Percentiles rank a stretch among this genome's conserved stretches.
Evolutionary conservation across 2,113 vertebrate species (phyloP).

Genomic region (Perognathus longimembris): DNA sequence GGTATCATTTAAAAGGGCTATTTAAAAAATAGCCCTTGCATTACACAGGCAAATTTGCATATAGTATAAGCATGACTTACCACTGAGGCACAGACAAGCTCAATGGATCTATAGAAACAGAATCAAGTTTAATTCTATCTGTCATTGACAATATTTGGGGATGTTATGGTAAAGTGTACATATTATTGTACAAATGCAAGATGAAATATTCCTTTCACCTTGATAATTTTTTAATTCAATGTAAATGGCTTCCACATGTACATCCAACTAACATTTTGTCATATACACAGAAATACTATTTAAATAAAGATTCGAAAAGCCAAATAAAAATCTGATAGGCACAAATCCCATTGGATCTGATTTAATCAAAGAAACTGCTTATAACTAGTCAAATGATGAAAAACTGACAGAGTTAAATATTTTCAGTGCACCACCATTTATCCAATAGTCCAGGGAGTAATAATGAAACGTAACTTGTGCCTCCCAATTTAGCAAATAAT

Average conservation of each 20-base stretch:
- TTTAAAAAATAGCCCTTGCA: background rate
- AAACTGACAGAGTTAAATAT: constrained; percentile 37
- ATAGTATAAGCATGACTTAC: background rate
- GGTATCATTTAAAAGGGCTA: background rate
- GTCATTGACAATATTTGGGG: background rate
- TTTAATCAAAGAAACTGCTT: constrained; percentile 61
- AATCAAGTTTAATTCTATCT: background rate
- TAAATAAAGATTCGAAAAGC: constrained; percentile 42
- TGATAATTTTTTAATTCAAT: background rate
- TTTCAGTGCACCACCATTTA: constrained; percentile 37
- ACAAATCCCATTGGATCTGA: constrained; percentile 25
- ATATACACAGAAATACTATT: background rate
- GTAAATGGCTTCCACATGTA: background rate
- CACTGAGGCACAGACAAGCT: background rate
- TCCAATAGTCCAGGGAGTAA: background rate
- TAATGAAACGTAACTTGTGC: constrained; percentile 28
- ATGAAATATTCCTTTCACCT: background rate
- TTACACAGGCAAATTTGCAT: background rate
- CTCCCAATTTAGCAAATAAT: constrained; percentile 40
- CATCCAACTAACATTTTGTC: constrained; percentile 32
- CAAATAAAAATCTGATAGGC: constrained; percentile 33
- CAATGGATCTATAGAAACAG: background rate
- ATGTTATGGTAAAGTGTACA: background rate
- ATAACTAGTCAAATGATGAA: constrained; percentile 48
- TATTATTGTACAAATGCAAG: background rate